These are phyloP conservation scores for Epinephelus awoara DNA, from an alignment of 2,797 vertebrate genomes.

Conservation along the genomic window DNA sequence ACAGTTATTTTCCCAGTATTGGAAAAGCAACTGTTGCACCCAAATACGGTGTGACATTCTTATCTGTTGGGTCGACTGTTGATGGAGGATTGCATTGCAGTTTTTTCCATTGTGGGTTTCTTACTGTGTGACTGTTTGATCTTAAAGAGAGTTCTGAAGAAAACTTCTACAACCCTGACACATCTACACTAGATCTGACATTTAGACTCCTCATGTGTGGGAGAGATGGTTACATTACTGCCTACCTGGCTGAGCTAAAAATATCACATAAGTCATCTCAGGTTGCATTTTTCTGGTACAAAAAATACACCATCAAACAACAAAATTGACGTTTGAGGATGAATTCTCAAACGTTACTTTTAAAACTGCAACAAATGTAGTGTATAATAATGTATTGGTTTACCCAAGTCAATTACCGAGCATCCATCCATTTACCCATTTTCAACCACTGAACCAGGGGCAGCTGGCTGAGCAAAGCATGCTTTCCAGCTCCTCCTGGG, in stretches of 20 bases:
- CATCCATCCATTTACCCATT: no score
- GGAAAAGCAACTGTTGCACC: background rate
- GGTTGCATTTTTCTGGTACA: background rate
- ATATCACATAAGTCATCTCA: background rate
- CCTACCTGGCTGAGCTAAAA: background rate
- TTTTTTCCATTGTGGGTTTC: conserved; percentile 35
- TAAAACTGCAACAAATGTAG: background rate
- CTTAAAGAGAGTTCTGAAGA: background rate
- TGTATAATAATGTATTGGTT: background rate
- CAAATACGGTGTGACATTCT: background rate
- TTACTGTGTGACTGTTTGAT: conserved; percentile 5
- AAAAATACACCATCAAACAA: background rate
- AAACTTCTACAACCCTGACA: background rate
- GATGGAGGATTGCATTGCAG: background rate
- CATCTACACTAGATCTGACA: conserved; percentile 33
- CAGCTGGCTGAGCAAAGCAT: no score
- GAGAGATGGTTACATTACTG: conserved; percentile 1
- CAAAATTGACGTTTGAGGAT: background rate
- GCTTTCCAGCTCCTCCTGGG: no score
- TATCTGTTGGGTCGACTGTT: background rate
- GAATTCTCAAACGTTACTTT: background rate
- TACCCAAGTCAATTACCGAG: no score
- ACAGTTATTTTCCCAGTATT: background rate
- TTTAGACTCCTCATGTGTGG: conserved; percentile 20
- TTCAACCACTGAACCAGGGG: no score